Base-by-base conservation (phyloP, 2,888 invertebrate species). In the Agriopis leucophaearia region DNA sequence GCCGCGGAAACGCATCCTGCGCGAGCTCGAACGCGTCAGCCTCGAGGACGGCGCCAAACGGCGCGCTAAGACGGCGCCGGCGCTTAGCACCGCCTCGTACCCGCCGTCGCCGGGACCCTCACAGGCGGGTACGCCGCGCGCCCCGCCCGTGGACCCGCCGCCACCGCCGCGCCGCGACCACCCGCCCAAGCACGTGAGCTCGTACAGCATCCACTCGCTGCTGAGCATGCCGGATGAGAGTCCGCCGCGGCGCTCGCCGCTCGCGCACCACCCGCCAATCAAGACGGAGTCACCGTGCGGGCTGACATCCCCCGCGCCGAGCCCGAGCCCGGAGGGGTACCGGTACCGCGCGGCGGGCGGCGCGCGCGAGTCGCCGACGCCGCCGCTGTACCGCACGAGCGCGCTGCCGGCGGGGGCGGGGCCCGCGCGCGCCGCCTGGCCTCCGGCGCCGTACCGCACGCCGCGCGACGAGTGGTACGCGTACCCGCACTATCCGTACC, bases 201-300 rank as follows among this genome's bases (percentile, higher is more conserved):
- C 96, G 86, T 97, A 97, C 91, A 97, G 97, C 93, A 97, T 97
- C 87, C 97, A 97, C 83, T 97, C 97, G 73, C 94, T 97, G 85
- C 94, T 97, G 80, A 96, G 96, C 69, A 96, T 96, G 95, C 87
- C 94, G 45, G 94, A 94, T 76, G 94, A 92, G 77, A 82, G 85
- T 72, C 80, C 90, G 76, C 74, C 90, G 83, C 81, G 91, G 67
- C 84, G 87, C 65, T 87, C 88, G 67, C 88, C 90, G 51, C 88
- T 82, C 79, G 88, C 83, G 83, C 87, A 79, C 83, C 90, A 81
- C 76, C 81, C 88, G 52, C 86, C 91, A 72, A 10, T 38, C 0
- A 75, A 88, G 83, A 88, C 90, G 61, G 91, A 92, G 83, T 91
- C 92, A 50, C 89, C 89, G 78, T 81, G 83, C 74, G 88, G 89